These are phyloP conservation scores for Orientallactaga sibirica DNA, from an alignment of 2,797 vertebrate species.

Conservation along the genomic window DNA sequence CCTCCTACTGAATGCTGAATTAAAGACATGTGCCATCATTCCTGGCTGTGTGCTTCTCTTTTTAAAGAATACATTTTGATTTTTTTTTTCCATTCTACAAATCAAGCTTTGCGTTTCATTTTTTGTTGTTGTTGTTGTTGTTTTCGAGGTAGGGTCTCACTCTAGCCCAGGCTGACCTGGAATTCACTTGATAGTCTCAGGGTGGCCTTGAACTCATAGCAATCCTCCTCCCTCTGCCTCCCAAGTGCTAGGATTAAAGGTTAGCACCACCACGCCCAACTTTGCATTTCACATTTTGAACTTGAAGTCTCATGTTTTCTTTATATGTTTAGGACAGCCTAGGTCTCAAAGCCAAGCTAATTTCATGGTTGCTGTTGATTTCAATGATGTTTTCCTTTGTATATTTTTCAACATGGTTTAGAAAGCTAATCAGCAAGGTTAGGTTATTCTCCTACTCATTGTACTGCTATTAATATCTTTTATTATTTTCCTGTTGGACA, in stretches of 20 bases:
- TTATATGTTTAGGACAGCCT: not conserved
- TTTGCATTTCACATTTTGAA: constrained; percentile 47
- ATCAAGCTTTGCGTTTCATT: constrained; percentile 5
- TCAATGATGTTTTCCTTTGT: constrained; percentile 20
- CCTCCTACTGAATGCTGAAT: too few relatives aligned
- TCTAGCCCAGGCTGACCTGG: too few relatives aligned
- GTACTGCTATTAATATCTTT: too few relatives aligned
- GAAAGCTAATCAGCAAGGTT: constrained; percentile 4
- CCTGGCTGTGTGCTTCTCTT: not conserved
- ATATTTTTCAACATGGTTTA: not conserved
- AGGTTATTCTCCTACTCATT: not conserved
- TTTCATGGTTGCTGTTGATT: constrained; percentile 32
- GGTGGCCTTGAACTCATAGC: too few relatives aligned
- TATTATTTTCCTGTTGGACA: too few relatives aligned
- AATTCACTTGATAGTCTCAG: too few relatives aligned
- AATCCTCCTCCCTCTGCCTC: too few relatives aligned
- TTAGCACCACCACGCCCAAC: too few relatives aligned
- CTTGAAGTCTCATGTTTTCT: constrained; percentile 31
- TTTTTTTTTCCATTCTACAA: not conserved
- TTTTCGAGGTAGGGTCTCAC: too few relatives aligned
- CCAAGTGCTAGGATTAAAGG: too few relatives aligned
- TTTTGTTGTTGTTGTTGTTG: too few relatives aligned
- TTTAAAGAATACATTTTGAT: not conserved
- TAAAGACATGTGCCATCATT: too few relatives aligned
- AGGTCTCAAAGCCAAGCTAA: constrained; percentile 39